phyloP scores from a whole-genome alignment of 2,888 invertebrate genomes.

The Dastarcus helophoroides region DNA sequence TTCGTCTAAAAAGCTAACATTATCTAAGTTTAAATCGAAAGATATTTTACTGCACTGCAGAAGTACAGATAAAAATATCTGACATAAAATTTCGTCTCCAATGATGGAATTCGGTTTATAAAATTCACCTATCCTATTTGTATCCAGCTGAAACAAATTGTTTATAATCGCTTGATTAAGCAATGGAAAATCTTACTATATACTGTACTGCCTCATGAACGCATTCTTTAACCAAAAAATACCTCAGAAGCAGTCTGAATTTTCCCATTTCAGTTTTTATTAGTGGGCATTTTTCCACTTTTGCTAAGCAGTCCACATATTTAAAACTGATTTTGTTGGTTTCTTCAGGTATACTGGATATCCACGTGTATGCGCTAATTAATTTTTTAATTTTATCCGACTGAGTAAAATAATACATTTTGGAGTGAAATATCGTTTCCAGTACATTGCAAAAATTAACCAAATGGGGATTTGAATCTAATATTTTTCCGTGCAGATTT shows the following conservation, averaged over 20 bases:
- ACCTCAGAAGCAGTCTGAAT: conserved; percentile 40
- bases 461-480: conserved; percentile 40
- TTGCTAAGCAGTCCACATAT: conserved; percentile 38
- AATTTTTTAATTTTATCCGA: too few relatives aligned
- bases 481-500: conserved; percentile 27
- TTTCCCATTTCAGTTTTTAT: conserved; percentile 37
- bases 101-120: conserved; percentile 39
- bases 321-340: conserved; percentile 24
- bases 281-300: conserved; percentile 34
- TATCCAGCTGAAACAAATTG: conserved; percentile 15
- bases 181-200: conserved; percentile 31
- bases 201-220: conserved; percentile 42
- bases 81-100: conserved; percentile 50
- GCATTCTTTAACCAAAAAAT: conserved; percentile 41
- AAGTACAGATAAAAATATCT: conserved; percentile 46
- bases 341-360: conserved; percentile 38
- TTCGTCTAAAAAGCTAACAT: conserved; percentile 49
- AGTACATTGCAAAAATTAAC: conserved; percentile 20
- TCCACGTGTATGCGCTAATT: conserved; percentile 46
- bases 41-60: conserved; percentile 40
- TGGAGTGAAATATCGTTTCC: conserved; percentile 41
- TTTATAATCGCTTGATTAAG: background rate
- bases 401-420: conserved; percentile 34
- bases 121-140: conserved; percentile 20
- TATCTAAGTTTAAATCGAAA: conserved; percentile 43